Evolutionary conservation across 1,140 invertebrate species (phyloP).

Genomic region (Protaetia brevitarsis): DNA sequence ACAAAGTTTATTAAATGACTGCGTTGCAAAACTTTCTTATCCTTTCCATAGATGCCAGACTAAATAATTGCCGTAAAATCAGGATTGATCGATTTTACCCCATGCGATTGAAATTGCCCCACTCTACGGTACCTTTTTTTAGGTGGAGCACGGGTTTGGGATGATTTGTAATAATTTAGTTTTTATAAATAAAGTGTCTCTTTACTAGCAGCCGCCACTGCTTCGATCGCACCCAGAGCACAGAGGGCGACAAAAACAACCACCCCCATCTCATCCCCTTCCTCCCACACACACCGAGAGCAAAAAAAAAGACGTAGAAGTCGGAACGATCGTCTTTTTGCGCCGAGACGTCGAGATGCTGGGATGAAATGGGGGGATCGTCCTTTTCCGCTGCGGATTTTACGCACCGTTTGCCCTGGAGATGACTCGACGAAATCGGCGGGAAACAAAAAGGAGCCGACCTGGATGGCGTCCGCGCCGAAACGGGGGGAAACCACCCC

Average conservation of each 20-base stretch:
- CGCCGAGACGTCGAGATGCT: no score
- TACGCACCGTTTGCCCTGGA: constrained; percentile 5
- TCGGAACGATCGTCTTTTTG: not conserved
- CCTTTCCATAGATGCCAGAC: no score
- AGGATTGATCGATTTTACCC: no score
- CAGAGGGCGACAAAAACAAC: not conserved
- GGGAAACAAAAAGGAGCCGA: not conserved
- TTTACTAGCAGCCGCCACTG: not conserved
- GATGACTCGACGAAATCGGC: constrained; percentile 15
- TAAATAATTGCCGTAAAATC: no score
- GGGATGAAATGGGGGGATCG: no score
- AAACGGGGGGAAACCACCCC: not conserved
- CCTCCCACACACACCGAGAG: not conserved
- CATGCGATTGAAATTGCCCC: no score
- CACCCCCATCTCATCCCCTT: not conserved
- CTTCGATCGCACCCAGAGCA: constrained; percentile 10
- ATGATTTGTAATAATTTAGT: no score
- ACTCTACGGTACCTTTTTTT: no score
- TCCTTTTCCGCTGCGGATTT: not conserved
- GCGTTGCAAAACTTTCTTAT: no score
- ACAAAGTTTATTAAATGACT: no score
- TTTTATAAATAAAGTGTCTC: no score
- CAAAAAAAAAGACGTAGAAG: not conserved
- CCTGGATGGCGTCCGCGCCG: not conserved
- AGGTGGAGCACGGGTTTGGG: no score